Base-by-base conservation (phyloP, 2,797 vertebrate species). In the Sciurus vulgaris region DNA sequence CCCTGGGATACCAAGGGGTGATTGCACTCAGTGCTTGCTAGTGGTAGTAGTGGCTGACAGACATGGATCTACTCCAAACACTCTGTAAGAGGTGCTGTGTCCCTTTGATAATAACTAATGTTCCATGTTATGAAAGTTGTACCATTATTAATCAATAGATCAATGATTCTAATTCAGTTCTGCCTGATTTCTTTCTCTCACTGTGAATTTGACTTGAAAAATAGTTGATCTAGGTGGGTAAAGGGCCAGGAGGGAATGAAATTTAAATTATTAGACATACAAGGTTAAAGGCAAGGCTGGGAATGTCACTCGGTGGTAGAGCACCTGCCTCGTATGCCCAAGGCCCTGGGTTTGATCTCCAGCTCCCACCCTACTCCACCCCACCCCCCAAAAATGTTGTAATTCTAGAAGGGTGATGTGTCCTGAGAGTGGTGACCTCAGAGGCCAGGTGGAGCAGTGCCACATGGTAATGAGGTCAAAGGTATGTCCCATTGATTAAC, bases 381-480 rank as follows among this genome's bases (percentile, higher is more conserved):
- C 38, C 38, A 38, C 38, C 49, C 49, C 49, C 51, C 51, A 63
- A 28, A 65, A 65, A 76, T 81, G 28, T 26, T 95, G 56, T 38
- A 69, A 61, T 96, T 86, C 65, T 22, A 72, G 61, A 94, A 86
- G 54, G 30, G 3, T 76, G 51, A 26, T 73, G 38, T 95, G 61
- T 96, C 79, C 72, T 92, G 24, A 95, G 89, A 83, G 79, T 86
- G 84, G 28, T 96, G 91, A 94, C 93, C 41, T 95, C 91, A 95
- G 84, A 91, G 84, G 41, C 63, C 41, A 89, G 73, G 83, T 94
- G 28, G 76, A 96, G 73, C 28, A 69, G 61, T 87, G 69, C 44
- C 76, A 51, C 56, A 22, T 86, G 84, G 91, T 92, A 83, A 84
- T 93, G 93, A 77, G 97, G 89, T 93, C 94, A 96, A 94, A 96